Evolutionary conservation across 1,140 invertebrate genomes (phyloP), one percentile per base, ranked within the genome.

Genomic region (Oncopodura yosiiana): DNA sequence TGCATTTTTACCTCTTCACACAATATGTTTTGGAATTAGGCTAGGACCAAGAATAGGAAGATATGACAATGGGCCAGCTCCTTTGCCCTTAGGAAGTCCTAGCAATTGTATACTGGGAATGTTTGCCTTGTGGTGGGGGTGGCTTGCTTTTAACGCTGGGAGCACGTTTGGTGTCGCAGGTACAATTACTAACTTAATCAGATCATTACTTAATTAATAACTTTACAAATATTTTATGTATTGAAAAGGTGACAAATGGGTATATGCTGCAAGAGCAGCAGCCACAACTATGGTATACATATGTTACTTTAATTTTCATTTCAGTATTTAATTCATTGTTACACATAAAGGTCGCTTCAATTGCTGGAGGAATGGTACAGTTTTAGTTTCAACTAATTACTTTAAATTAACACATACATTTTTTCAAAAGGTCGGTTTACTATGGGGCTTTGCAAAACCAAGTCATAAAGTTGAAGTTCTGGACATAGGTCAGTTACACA

Each of bases 121-220:
- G 1, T 94, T 94, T 66, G 90, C 94, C 23, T 72, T 94, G 4
- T 95, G 91, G 90, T 94, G 89, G 86, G 89, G 88, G 0, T 94
- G 90, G 89, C 70, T 94, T 34, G 88, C 87, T 2, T 94, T 93
- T 64, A 94, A 94, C 70, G 91, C 87, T 42, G 89, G 89, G 5
- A 46, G 44, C n/a, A 30, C 34, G 32, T 12, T 38, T 6, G 3
- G 24, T 26, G 5, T 43, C 8, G 14, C 4, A 14, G 16, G 12
- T 26, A 43, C 14, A 24, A 14, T 23, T 26, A 26, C 11, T 9
- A 26, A 16, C 29, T 8, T 43, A 3, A 16, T 18, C 3, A 39
- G 8, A 6, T 8, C n/a, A n/a, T n/a, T n/a, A n/a, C n/a, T n/a
- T n/a, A n/a, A n/a, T n/a, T n/a, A n/a, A n/a, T n/a, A n/a, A n/a